Evolutionary conservation across 2,797 vertebrate species (phyloP), one percentile per base, ranked within the genome.

Genomic region (Parotocinclus haroldoi): DNA sequence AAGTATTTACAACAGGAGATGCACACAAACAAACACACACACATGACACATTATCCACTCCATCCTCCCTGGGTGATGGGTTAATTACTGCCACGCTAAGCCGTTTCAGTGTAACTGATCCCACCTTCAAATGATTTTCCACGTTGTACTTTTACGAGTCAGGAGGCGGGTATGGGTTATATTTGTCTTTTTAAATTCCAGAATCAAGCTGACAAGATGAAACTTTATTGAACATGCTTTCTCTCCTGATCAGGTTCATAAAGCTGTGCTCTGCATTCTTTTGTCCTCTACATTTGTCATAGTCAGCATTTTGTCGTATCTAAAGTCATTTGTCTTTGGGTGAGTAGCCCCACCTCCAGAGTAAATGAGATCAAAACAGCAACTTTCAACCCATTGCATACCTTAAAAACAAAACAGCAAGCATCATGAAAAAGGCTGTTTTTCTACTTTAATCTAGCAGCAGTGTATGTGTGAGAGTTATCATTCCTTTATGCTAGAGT

Each of bases 1-100:
- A 45, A 72, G 69, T 72, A 60, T 69, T 58, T 58, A 54, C 45
- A 56, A 46, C 11, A 27, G n/a, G 37, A 71, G 44, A 66, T 42
- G 9, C 39, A 53, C 58, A 73, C 66, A 69, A 62, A 75, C 70
- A 72, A 62, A 85, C 81, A 86, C 81, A 83, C 76, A 80, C 75
- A 72, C 17, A 63, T 46, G 49, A 27, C 27, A 65, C 42, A 40
- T 56, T 78, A 74, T 67, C 60, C 57, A 45, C 40, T 54, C 42
- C 68, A 71, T 60, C 58, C 66, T 64, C n/a, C 40, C 50, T 40
- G 51, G 48, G 14, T 71, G 76, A 81, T 78, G 74, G 74, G 76
- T 79, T 71, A 78, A 77, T 81, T 73, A 76, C 55, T 59, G 63
- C 58, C 57, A 62, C 36, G 45, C 59, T 66, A 27, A 27, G 27